Conservation (phyloP, 1,140 invertebrate species). For the Temnothorax curvispinosus region DNA sequence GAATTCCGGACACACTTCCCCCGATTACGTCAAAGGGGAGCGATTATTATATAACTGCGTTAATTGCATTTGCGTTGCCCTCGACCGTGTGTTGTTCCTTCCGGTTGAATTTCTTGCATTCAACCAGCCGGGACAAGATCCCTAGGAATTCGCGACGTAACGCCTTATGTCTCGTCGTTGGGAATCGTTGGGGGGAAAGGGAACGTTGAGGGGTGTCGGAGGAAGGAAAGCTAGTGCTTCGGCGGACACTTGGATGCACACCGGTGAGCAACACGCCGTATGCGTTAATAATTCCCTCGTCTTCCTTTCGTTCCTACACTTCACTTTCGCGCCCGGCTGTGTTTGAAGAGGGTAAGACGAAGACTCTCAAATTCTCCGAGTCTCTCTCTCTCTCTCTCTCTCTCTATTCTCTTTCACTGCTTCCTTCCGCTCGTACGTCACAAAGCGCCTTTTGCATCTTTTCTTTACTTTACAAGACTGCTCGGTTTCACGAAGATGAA, state of each 20-base stretch:
- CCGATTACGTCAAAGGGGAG: background rate
- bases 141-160: constrained; percentile 45
- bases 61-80: background rate
- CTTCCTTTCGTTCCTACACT: constrained; percentile 70
- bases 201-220: constrained; percentile 12
- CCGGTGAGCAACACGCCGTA: constrained; percentile 60
- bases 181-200: constrained; percentile 16
- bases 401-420: background rate
- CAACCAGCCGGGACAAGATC: constrained; percentile 43
- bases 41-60: constrained; percentile 17
- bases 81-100: constrained; percentile 41
- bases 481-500: background rate
- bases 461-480: background rate
- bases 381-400: background rate
- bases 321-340: constrained; percentile 72
- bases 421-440: constrained; percentile 20
- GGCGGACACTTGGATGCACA: constrained; percentile 74
- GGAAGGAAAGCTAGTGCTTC: constrained; percentile 54
- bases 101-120: constrained; percentile 29
- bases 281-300: constrained; percentile 72
- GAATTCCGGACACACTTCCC: background rate
- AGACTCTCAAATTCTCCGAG: background rate
- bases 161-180: constrained; percentile 38
- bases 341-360: constrained; percentile 59
- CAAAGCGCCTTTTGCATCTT: background rate